Evolutionary conservation across 1,140 invertebrate species (phyloP).

Genomic region (Theocolax elegans): DNA sequence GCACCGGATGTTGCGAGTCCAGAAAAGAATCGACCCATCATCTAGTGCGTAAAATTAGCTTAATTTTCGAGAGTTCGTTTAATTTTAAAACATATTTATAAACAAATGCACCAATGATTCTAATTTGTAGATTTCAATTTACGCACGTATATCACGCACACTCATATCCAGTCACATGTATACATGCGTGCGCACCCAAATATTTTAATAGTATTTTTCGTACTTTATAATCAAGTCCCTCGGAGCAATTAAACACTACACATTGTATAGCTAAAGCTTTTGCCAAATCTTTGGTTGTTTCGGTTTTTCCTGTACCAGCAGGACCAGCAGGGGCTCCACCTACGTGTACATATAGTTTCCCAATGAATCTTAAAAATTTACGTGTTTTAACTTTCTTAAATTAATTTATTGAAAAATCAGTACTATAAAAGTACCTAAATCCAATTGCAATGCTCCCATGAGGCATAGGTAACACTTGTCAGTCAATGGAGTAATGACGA

Average conservation of each 20-base stretch:
- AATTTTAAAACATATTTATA: no score
- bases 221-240: slow-evolving; percentile 81
- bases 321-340: slow-evolving; percentile 89
- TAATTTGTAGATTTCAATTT: no score
- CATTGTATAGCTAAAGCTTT: slow-evolving; percentile 89
- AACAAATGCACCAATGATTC: no score
- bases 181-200: no score
- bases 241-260: slow-evolving; percentile 92
- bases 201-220: no score
- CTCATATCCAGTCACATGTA: no score
- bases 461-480: slow-evolving; percentile 89
- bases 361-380: no score
- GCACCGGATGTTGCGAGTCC: slow-evolving; percentile 88
- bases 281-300: slow-evolving; percentile 92
- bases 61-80: no score
- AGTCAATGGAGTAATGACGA: slow-evolving; percentile 85
- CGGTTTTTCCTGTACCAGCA: slow-evolving; percentile 94
- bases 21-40: slow-evolving; percentile 90
- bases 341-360: slow-evolving; percentile 40
- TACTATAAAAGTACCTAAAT: slow-evolving; percentile 76
- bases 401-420: not conserved
- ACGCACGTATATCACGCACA: no score
- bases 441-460: slow-evolving; percentile 87
- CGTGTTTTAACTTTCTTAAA: no score
- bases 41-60: no score